phyloP scores from a whole-genome alignment of 2,797 vertebrate species.

The Gila robusta region DNA sequence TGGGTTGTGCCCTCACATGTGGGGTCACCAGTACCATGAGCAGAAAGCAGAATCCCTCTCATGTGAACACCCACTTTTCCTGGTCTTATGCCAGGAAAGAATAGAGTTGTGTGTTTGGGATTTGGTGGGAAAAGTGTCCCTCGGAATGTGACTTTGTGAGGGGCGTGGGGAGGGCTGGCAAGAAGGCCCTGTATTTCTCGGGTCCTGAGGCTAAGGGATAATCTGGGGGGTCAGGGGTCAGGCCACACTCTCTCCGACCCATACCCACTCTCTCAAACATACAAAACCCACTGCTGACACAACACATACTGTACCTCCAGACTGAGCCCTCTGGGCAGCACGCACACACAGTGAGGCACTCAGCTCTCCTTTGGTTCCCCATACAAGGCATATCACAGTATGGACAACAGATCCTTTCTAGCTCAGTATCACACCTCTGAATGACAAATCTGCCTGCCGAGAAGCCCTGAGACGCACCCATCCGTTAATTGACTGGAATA shows the following conservation, averaged over 20 bases:
- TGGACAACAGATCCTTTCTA: constrained; percentile 35
- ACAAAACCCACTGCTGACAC: constrained; percentile 72
- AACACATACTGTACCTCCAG: constrained; percentile 58
- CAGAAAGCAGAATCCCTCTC: constrained; percentile 74
- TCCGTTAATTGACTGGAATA: constrained; percentile 49
- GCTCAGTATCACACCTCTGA: constrained; percentile 12
- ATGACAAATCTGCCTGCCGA: constrained; percentile 36
- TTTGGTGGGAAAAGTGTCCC: constrained; percentile 79
- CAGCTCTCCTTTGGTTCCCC: constrained; percentile 13
- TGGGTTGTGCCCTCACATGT: constrained; percentile 69
- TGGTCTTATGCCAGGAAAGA: constrained; percentile 75
- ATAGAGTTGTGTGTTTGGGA: constrained; percentile 78
- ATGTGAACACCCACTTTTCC: constrained; percentile 77
- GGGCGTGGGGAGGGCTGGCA: constrained; percentile 65
- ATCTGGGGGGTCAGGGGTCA: constrained; percentile 69
- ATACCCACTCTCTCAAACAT: constrained; percentile 66
- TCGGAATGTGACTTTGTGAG: constrained; percentile 78
- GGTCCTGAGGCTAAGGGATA: constrained; percentile 68
- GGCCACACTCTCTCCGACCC: constrained; percentile 48
- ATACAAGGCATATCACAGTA: constrained; percentile 37
- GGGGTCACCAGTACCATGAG: constrained; percentile 75
- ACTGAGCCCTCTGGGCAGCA: constrained; percentile 59
- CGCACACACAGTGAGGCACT: constrained; percentile 59
- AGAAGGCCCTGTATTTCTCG: constrained; percentile 73
- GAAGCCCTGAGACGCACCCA: constrained; percentile 34